Evolutionary conservation across 2,113 vertebrate genomes (phyloP).

Genomic region (Elephantulus edwardii): DNA sequence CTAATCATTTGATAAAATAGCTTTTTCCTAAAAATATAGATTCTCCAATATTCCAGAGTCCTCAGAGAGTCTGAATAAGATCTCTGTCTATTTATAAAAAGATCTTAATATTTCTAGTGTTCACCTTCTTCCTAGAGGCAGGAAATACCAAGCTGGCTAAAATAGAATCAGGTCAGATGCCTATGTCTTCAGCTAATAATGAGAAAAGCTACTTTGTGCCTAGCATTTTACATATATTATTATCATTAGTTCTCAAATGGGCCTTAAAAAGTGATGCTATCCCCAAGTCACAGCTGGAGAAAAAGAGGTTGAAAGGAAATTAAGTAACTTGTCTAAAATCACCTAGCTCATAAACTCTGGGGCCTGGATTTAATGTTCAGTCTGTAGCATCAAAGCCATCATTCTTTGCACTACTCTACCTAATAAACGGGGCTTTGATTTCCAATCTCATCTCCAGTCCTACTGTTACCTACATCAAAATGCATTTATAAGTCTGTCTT

Average conservation of each 20-base stretch:
- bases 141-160: slow-evolving; percentile 55
- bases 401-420: neutral
- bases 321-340: neutral
- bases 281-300: neutral
- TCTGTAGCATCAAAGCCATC: neutral
- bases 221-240: slow-evolving; percentile 14
- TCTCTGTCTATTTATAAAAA: neutral
- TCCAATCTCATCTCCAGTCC: neutral
- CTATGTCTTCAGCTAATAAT: slow-evolving; percentile 1
- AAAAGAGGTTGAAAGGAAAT: neutral
- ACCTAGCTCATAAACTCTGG: neutral
- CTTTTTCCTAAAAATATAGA: slow-evolving; percentile 37
- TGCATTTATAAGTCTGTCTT: neutral
- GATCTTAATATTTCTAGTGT: slow-evolving; percentile 34
- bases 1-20: neutral
- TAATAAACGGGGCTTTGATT: neutral
- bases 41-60: neutral
- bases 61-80: neutral
- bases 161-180: slow-evolving; percentile 25
- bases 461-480: neutral
- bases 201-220: slow-evolving; percentile 14
- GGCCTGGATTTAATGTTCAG: neutral
- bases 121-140: neutral
- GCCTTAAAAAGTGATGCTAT: neutral
- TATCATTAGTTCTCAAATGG: neutral